phyloP scores from a whole-genome alignment of 2,888 invertebrate genomes.

The Tenthredo amoena region DNA sequence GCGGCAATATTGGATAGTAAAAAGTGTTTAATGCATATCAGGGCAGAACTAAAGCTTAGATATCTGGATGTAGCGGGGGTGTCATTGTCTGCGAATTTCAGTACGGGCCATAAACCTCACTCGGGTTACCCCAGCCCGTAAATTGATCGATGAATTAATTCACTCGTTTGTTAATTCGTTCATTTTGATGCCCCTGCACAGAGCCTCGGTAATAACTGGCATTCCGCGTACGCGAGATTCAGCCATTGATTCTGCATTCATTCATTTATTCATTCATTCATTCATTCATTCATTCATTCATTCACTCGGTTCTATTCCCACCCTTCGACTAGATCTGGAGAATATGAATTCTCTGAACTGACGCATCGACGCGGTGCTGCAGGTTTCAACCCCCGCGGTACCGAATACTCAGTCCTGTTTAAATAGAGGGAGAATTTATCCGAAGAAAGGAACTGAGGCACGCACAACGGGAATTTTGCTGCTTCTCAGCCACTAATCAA shows the following conservation, averaged over 20 bases:
- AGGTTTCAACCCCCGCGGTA: slow-evolving; percentile 3
- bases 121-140: slow-evolving; percentile 57
- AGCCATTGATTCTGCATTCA: not conserved
- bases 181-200: slow-evolving; percentile 39
- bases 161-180: slow-evolving; percentile 15
- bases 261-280: not conserved
- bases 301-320: not conserved
- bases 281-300: slow-evolving; percentile 23
- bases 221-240: slow-evolving; percentile 19
- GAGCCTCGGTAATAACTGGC: slow-evolving; percentile 21
- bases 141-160: slow-evolving; percentile 48
- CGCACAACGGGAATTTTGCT: slow-evolving; percentile 39
- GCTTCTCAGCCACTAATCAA: slow-evolving; percentile 37
- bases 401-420: not conserved
- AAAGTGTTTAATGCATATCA: not conserved
- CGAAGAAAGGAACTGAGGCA: slow-evolving; percentile 26
- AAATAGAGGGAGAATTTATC: slow-evolving; percentile 41
- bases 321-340: not conserved
- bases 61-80: not conserved
- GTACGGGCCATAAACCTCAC: slow-evolving; percentile 72
- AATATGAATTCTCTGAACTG: slow-evolving; percentile 18
- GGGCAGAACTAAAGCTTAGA: not conserved
- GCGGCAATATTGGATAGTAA: not conserved
- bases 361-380: slow-evolving; percentile 4
- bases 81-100: slow-evolving; percentile 71